Percentiles rank a stretch among this genome's conserved stretches.
These are phyloP conservation scores for Lysandra bellargus DNA, from an alignment of 2,888 invertebrate species.

Conservation along the genomic window DNA sequence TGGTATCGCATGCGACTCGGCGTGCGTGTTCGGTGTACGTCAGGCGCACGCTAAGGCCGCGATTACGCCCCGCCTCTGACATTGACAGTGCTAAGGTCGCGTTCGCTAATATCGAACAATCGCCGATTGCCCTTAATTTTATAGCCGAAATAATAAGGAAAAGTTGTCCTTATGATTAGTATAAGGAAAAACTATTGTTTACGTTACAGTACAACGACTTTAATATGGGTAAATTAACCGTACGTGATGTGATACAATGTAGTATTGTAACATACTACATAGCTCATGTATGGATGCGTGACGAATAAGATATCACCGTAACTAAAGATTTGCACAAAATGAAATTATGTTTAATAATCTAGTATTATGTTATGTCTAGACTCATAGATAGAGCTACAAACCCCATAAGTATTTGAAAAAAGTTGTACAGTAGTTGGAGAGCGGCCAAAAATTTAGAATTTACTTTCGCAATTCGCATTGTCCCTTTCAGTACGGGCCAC, in stretches of 20 bases:
- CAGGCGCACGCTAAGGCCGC: constrained; percentile 76
- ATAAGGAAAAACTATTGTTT: constrained; percentile 2
- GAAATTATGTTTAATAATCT: background rate
- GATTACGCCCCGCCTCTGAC: constrained; percentile 61
- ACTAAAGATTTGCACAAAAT: background rate
- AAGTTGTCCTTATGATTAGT: background rate
- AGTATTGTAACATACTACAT: background rate
- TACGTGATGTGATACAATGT: background rate
- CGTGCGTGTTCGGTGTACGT: constrained; percentile 62
- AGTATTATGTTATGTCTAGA: background rate
- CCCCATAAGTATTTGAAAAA: background rate
- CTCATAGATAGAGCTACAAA: background rate
- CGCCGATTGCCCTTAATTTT: constrained; percentile 6
- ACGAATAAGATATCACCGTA: background rate
- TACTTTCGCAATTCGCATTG: constrained; percentile 27
- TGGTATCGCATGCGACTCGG: constrained; percentile 54
- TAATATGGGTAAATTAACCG: background rate
- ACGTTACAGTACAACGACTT: background rate
- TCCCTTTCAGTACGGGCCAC: constrained; percentile 16
- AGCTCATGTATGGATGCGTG: background rate
- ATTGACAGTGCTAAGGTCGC: constrained; percentile 62
- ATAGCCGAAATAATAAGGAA: background rate
- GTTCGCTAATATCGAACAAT: constrained; percentile 29
- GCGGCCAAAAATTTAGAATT: constrained; percentile 21
- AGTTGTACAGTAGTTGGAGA: constrained; percentile 24